Evolutionary conservation across 2,797 vertebrate species (phyloP).

Genomic region (Phoxinus dragarum): DNA sequence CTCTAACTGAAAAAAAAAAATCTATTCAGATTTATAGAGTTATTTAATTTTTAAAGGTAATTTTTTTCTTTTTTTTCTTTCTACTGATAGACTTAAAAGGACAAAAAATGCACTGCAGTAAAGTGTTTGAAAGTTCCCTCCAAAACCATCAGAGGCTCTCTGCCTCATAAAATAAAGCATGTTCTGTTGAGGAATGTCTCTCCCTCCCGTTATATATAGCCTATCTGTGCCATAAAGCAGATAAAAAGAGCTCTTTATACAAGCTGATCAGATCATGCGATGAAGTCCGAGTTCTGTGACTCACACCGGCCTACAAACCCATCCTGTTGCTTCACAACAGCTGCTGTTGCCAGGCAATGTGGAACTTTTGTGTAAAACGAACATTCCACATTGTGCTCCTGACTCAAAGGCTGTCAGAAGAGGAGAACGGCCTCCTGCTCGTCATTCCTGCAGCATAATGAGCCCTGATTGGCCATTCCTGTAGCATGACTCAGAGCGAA

Average conservation of each 20-base stretch:
- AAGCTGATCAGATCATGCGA: conserved; percentile 28
- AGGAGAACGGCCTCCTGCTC: conserved; percentile 48
- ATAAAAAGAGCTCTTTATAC: conserved; percentile 31
- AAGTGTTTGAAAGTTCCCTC: conserved; percentile 17
- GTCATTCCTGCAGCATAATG: conserved; percentile 27
- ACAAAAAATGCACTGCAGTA: background rate
- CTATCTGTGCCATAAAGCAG: background rate
- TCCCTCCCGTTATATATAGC: conserved; percentile 22
- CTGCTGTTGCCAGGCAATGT: conserved; percentile 56
- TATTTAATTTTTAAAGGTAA: background rate
- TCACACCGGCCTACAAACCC: conserved; percentile 38
- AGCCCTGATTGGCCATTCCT: conserved; percentile 64
- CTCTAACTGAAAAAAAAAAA: background rate
- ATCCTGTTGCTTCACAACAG: conserved; percentile 55
- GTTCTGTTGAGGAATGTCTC: conserved; percentile 46
- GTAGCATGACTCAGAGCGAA: conserved; percentile 45
- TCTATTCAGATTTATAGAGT: background rate
- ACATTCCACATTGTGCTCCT: conserved; percentile 61
- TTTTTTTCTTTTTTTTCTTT: background rate
- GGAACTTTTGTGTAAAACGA: conserved; percentile 48
- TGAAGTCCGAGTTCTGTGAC: conserved; percentile 46
- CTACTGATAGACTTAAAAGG: background rate
- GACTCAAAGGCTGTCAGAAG: conserved; percentile 66
- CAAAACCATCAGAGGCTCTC: conserved; percentile 13
- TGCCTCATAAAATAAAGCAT: conserved; percentile 38